Evolutionary conservation across 2,113 vertebrate species (phyloP), one percentile per base, ranked within the genome.

Genomic region (Ageneiosus marmoratus): DNA sequence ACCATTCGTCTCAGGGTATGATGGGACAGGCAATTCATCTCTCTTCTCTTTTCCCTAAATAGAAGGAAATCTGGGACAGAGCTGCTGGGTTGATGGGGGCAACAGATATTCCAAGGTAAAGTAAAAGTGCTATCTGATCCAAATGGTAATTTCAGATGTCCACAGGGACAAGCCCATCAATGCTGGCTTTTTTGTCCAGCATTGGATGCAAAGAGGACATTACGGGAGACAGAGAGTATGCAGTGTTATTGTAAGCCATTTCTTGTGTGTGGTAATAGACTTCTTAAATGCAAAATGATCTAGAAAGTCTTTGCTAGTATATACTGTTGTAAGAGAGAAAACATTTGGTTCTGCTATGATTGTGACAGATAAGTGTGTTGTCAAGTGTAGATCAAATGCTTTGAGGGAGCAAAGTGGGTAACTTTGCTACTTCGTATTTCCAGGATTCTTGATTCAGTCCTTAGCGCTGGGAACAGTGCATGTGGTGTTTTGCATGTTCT

Each of bases 141-240:
- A 73, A 8, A 1, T 8, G 69, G 86, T 83, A 56, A 85, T 86
- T 87, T 88, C 77, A 88, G 63, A 89, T 50, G 74, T 77, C 84
- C 63, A 77, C 60, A 44, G 76, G 81, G 79, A 75, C 55, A 27
- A 53, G 29, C 74, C 72, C 78, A 87, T 89, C 72, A 82, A 41
- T 85, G 73, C 79, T 56, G 48, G 55, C 72, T 74, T 73, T n/a
- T 73, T 69, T 67, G 48, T 63, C 8, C 70, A 44, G 69, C 48
- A 41, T 51, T 41, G 24, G 56, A 74, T 76, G 56, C 24, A 60
- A 70, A 80, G 51, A 32, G 53, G 5, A 24, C 16, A 72, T 44
- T 37, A 81, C 41, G 80, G 84, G 51, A 53, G 65, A 34, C 41
- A 81, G 51, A 63, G 63, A 80, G 67, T 58, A 73, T 65, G 65